These are phyloP conservation scores for Metellina segmentata DNA, from an alignment of 2,888 invertebrate genomes.

Conservation along the genomic window DNA sequence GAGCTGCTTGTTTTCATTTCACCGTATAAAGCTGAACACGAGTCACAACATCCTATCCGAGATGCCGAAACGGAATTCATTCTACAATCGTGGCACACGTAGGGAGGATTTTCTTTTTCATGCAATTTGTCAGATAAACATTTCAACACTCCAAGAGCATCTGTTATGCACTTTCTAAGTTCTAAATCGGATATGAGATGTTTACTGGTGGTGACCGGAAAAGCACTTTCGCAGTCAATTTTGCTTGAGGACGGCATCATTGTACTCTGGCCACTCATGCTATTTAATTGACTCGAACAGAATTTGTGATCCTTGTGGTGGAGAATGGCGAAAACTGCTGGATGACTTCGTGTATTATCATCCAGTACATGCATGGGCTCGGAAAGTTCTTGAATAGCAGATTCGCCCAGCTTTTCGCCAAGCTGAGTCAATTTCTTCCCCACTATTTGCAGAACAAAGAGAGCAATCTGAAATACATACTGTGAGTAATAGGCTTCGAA, in stretches of 20 bases:
- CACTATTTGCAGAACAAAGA: constrained; percentile 7
- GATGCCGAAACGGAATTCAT: not conserved
- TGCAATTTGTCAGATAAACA: constrained; percentile 11
- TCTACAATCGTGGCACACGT: not conserved
- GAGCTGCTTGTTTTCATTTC: too few relatives aligned
- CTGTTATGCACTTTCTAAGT: not conserved
- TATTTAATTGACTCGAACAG: not conserved
- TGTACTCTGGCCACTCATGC: too few relatives aligned
- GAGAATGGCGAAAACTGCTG: not conserved
- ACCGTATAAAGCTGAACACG: not conserved
- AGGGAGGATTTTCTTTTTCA: not conserved
- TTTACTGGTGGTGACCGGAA: too few relatives aligned
- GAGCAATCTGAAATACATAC: constrained; percentile 39
- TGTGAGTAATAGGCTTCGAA: constrained; percentile 28
- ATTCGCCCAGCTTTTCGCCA: not conserved
- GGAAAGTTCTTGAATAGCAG: not conserved
- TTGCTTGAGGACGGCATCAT: too few relatives aligned
- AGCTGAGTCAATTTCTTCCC: constrained; percentile 16
- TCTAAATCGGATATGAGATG: not conserved
- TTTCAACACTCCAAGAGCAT: not conserved
- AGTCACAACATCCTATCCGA: not conserved
- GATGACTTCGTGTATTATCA: not conserved
- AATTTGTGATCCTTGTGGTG: not conserved
- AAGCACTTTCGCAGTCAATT: too few relatives aligned
- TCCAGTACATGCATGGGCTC: not conserved